Percentiles rank a stretch among this genome's conserved stretches.
These are phyloP conservation scores for Amiota communis DNA, from an alignment of 2,888 invertebrate genomes.

Conservation along the genomic window DNA sequence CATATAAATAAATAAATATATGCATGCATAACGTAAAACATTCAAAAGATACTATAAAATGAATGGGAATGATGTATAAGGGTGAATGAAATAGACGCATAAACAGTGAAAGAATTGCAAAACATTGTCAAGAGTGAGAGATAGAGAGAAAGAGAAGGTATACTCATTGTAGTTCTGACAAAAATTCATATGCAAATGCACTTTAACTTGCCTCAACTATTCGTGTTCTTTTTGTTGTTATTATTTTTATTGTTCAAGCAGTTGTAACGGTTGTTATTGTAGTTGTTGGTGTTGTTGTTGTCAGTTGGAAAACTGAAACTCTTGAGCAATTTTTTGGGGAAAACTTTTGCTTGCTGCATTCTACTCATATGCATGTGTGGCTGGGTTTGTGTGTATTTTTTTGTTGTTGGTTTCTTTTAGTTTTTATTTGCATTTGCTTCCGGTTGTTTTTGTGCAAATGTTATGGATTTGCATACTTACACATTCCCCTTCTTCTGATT, in stretches of 20 bases:
- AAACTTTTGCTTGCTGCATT: neutral
- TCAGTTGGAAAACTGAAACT: neutral
- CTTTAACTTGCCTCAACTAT: constrained; percentile 10
- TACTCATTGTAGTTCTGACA: neutral
- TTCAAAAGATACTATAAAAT: too few relatives aligned
- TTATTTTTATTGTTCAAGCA: constrained; percentile 11
- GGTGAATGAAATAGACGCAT: too few relatives aligned
- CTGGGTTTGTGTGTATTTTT: neutral
- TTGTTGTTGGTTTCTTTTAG: neutral
- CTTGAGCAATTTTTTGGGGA: constrained; percentile 9
- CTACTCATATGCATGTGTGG: neutral
- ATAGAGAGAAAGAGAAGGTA: neutral
- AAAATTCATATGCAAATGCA: constrained; percentile 26
- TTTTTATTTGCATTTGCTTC: constrained; percentile 9
- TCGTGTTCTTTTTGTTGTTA: constrained; percentile 6
- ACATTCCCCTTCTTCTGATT: neutral
- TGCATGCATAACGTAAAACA: too few relatives aligned
- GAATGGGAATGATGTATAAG: too few relatives aligned
- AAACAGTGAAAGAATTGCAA: too few relatives aligned
- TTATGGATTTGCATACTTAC: constrained; percentile 18
- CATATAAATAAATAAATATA: too few relatives aligned
- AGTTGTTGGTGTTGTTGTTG: neutral
- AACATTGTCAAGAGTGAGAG: neutral
- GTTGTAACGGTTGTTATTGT: constrained; percentile 10
- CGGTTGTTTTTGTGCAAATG: constrained; percentile 16